Evolutionary conservation across 1,140 invertebrate species (phyloP), one percentile per base, ranked within the genome.

Genomic region (Pogonomyrmex californicus): DNA sequence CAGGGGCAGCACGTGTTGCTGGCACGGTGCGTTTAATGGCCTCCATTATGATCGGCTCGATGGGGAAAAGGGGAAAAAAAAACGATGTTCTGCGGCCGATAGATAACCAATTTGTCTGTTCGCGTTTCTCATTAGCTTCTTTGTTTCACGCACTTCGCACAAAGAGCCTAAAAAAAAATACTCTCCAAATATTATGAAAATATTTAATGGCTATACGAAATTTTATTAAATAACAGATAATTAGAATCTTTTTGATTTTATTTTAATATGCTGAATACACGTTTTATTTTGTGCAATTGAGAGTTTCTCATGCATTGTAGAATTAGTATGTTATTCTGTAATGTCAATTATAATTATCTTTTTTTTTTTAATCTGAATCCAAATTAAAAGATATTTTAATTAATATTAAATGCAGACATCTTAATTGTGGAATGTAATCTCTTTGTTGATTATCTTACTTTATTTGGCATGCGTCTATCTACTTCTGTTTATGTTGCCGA

Each of bases 31-130:
- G 89, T 92, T 93, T 93, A 93, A 93, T 92, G 90, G 91, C 88
- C 88, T 92, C 90, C 90, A 91, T 93, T 93, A 93, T 91, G 88
- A 91, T 89, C 86, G 71, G 63, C 73, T 30, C 56, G 47, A 62
- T 30, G 56, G 33, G 23, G 41, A 63, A 36, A 56, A 49, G 30
- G 54, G 17, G 33, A 38, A 41, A 44, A 70, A 85, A 83, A 60
- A 81, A 51, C 83, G 86, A 86, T 87, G 83, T 87, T 77, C 78
- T 90, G 91, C 82, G 88, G 88, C 86, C 88, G 88, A 93, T 91
- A 92, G 90, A 94, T 92, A 94, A 94, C 87, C 91, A 93, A 93
- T 91, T 93, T 91, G 88, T 93, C 88, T 89, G 88, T 58, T 60
- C 70, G 83, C 63, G 81, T 86, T 86, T 54, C 76, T 58, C 62